Conservation (phyloP, 2,797 vertebrate genomes). For the Coreius guichenoti region DNA sequence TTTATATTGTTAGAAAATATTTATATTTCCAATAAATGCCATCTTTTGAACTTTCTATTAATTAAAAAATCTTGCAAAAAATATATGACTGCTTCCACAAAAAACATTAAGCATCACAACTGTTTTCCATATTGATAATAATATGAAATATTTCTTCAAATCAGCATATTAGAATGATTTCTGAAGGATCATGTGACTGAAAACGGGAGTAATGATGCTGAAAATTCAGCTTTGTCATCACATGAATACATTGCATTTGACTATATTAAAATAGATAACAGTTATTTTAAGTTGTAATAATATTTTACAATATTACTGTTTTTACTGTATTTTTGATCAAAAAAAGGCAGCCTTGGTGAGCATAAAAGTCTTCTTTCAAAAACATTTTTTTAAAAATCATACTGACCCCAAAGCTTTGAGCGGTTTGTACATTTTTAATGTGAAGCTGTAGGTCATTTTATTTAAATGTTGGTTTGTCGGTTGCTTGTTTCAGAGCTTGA, state of each 20-base stretch:
- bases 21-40: background rate
- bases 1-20: background rate
- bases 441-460: background rate
- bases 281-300: background rate
- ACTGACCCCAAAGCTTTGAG: background rate
- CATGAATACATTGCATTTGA: background rate
- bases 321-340: background rate
- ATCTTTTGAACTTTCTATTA: background rate
- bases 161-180: background rate
- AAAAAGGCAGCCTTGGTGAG: background rate
- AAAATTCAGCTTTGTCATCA: background rate
- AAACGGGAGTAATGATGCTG: background rate
- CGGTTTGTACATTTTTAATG: background rate
- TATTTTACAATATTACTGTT: background rate
- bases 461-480: background rate
- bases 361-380: background rate
- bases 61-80: background rate
- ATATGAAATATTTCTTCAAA: background rate
- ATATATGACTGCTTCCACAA: no score
- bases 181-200: background rate
- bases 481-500: constrained; percentile 86
- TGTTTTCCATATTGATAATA: background rate
- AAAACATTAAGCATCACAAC: background rate
- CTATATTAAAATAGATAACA: background rate
- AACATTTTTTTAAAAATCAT: background rate